Evolutionary conservation across 2,797 vertebrate species (phyloP).

Genomic region (Mergus octosetaceus): DNA sequence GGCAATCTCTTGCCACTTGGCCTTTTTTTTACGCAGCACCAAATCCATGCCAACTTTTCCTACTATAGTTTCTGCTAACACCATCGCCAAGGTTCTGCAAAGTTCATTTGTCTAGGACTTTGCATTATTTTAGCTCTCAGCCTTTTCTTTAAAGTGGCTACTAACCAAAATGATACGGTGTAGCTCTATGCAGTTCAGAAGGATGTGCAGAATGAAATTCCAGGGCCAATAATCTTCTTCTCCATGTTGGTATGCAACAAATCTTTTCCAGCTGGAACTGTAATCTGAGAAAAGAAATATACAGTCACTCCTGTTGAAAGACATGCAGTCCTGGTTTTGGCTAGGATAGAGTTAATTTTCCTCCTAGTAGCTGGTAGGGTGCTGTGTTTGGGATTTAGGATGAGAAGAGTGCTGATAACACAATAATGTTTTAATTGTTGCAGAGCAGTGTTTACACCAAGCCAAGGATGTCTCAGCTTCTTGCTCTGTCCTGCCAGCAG

Average conservation of each 20-base stretch:
- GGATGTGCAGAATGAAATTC: neutral
- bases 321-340: neutral
- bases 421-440: too few species aligned
- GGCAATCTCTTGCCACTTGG: neutral
- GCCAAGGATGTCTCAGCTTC: too few species aligned
- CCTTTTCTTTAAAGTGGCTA: neutral
- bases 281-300: conserved; percentile 64
- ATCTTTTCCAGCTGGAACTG: conserved; percentile 61
- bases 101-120: neutral
- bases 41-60: neutral
- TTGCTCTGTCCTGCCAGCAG: too few species aligned
- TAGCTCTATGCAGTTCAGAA: conserved; percentile 52
- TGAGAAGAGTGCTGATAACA: too few species aligned
- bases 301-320: neutral
- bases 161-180: conserved; percentile 53
- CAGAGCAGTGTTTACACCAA: too few species aligned
- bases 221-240: neutral
- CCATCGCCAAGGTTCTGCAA: neutral
- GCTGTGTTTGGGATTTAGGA: too few species aligned
- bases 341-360: too few species aligned
- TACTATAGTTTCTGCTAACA: neutral
- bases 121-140: neutral
- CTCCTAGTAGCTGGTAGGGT: too few species aligned
- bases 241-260: conserved; percentile 32
- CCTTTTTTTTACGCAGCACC: neutral